These are phyloP conservation scores for Drosophila subpulchrella DNA, from an alignment of 1,140 invertebrate genomes.

Conservation along the genomic window DNA sequence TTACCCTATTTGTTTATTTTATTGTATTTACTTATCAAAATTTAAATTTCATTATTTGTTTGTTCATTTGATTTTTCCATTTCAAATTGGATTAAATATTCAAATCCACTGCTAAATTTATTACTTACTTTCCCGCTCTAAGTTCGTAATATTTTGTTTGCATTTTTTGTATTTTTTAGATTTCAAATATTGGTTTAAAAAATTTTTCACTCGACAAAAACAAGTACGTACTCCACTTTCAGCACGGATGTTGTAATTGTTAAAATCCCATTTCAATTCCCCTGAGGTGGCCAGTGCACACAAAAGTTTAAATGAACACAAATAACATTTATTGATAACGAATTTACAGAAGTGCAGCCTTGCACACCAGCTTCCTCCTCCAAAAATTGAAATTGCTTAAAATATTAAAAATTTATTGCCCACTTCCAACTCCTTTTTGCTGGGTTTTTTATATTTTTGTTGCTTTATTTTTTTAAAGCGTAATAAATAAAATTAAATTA, in stretches of 20 bases:
- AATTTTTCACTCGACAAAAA: not conserved
- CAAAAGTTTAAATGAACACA: constrained; percentile 39
- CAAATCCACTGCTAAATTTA: not conserved
- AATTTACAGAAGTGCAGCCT: constrained; percentile 54
- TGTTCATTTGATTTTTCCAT: too few species aligned
- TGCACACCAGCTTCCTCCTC: not conserved
- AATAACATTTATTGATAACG: constrained; percentile 74
- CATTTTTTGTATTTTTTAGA: constrained; percentile 2
- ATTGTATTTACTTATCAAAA: too few species aligned
- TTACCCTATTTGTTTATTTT: too few species aligned
- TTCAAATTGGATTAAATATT: too few species aligned
- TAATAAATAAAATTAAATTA: constrained; percentile 82
- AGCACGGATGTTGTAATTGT: not conserved
- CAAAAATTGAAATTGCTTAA: constrained; percentile 41
- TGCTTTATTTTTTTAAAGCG: constrained; percentile 14
- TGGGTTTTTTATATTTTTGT: constrained; percentile 32
- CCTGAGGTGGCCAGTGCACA: constrained; percentile 17
- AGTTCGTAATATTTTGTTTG: constrained; percentile 8
- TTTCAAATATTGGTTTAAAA: constrained; percentile 17
- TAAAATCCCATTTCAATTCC: constrained; percentile 36
- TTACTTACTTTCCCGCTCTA: not conserved
- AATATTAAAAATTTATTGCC: constrained; percentile 75
- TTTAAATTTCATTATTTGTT: too few species aligned
- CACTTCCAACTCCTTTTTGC: constrained; percentile 21
- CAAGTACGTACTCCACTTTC: not conserved